A percentile compares a stretch with the other conserved stretches of the same genome.
Evolutionary conservation across 2,113 vertebrate species (phyloP).

Genomic region (Pipa parva): DNA sequence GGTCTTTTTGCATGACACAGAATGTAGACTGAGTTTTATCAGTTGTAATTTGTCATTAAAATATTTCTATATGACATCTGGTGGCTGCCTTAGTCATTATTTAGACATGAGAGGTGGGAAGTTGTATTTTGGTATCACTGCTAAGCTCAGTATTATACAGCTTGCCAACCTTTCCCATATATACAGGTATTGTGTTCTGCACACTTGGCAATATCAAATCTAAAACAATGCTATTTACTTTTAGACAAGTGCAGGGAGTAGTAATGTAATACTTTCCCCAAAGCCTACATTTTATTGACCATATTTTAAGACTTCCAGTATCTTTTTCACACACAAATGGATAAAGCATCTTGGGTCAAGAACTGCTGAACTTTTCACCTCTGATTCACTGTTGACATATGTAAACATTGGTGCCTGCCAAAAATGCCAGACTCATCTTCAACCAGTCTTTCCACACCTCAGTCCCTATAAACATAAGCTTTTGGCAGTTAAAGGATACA

Average conservation of each 20-base stretch:
- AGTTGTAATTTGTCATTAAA: conserved; percentile 71
- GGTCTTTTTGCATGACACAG: conserved; percentile 79
- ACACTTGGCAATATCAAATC: no score
- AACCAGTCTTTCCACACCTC: conserved; percentile 59
- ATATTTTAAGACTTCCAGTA: background rate
- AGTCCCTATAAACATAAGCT: conserved; percentile 21
- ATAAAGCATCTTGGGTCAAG: conserved; percentile 73
- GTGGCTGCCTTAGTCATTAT: no score
- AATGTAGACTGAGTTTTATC: conserved; percentile 92
- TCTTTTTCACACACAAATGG: background rate
- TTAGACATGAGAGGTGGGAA: no score
- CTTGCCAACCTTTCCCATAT: no score
- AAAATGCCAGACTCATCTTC: conserved; percentile 62
- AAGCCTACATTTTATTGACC: no score
- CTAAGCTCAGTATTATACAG: no score
- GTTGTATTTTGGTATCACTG: no score
- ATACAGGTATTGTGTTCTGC: no score
- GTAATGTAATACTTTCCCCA: no score
- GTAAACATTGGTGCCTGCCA: conserved; percentile 66
- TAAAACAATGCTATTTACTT: no score
- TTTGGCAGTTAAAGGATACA: background rate
- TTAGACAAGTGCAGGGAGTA: no score
- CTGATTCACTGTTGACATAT: conserved; percentile 61
- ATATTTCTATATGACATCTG: conserved; percentile 35
- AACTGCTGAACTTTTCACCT: conserved; percentile 79